Percentiles rank a stretch among this genome's conserved stretches.
Evolutionary conservation across 2,113 vertebrate species (phyloP).

Genomic region (Hymenochirus boettgeri): DNA sequence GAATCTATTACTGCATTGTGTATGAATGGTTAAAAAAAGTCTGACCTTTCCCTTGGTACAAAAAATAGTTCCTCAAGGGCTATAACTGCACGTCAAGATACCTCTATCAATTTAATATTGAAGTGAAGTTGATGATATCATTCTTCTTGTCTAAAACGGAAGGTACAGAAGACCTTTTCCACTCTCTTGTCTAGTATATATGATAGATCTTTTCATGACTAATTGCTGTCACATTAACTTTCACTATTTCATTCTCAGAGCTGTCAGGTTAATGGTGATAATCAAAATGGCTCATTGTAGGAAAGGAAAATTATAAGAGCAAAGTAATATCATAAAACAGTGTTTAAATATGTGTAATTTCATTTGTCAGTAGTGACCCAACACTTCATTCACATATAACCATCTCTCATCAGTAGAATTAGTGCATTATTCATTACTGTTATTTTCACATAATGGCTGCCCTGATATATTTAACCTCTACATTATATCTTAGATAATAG

Average conservation of each 20-base stretch:
- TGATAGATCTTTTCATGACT: conserved; percentile 87
- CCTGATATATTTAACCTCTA: conserved; percentile 99
- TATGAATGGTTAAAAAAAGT: conserved; percentile 70
- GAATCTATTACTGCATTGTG: conserved; percentile 69
- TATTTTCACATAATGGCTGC: conserved; percentile 99
- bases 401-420: conserved; percentile 99
- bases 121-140: conserved; percentile 80
- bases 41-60: conserved; percentile 78
- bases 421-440: conserved; percentile 99
- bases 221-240: conserved; percentile 86
- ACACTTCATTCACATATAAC: conserved; percentile 96
- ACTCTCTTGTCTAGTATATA: conserved; percentile 61
- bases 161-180: conserved; percentile 62
- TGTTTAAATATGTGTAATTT: conserved; percentile 99
- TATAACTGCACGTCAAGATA: conserved; percentile 74
- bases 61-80: conserved; percentile 75
- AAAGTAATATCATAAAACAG: conserved; percentile 98
- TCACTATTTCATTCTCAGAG: conserved; percentile 76
- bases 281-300: conserved; percentile 79
- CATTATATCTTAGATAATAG: conserved; percentile 99
- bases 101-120: conserved; percentile 81
- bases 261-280: conserved; percentile 85
- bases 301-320: conserved; percentile 82
- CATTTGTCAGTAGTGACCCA: conserved; percentile 96
- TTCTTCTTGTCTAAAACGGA: conserved; percentile 72